phyloP scores from a whole-genome alignment of 2,797 vertebrate genomes.

The Hephaestus fuliginosus region DNA sequence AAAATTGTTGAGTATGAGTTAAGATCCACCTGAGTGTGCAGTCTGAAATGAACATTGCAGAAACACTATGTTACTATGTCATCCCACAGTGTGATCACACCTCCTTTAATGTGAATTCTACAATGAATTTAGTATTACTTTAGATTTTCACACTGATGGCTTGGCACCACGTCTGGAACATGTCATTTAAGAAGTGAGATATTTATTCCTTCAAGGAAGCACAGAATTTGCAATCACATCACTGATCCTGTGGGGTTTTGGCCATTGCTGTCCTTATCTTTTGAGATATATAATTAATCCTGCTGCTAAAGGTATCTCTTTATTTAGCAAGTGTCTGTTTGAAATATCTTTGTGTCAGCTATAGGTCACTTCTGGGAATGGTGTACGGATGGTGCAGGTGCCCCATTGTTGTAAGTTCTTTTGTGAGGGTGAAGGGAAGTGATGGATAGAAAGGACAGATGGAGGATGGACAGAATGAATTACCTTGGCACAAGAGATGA shows the following conservation, averaged over 20 bases:
- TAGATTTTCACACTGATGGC: neutral
- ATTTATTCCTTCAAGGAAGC: neutral
- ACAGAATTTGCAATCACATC: neutral
- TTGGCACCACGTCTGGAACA: too few species aligned
- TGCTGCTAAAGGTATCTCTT: neutral
- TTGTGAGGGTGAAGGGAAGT: neutral
- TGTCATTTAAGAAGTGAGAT: too few species aligned
- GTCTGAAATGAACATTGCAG: neutral
- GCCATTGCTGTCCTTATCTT: neutral
- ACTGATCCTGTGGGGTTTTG: neutral
- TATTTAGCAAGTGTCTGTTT: neutral
- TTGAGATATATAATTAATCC: neutral
- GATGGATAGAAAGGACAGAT: neutral
- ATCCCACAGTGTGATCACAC: neutral
- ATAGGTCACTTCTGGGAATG: neutral
- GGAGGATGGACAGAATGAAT: neutral
- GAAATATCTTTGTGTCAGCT: neutral
- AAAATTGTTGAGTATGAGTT: too few species aligned
- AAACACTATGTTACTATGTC: neutral
- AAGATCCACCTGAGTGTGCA: neutral
- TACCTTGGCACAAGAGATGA: conserved; percentile 70
- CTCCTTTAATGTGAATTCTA: too few species aligned
- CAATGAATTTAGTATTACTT: too few species aligned
- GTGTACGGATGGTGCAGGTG: neutral
- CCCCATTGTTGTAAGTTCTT: neutral